Evolutionary conservation across 2,888 invertebrate species (phyloP), one percentile per base, ranked within the genome.

Genomic region (Seira sanloemensis): DNA sequence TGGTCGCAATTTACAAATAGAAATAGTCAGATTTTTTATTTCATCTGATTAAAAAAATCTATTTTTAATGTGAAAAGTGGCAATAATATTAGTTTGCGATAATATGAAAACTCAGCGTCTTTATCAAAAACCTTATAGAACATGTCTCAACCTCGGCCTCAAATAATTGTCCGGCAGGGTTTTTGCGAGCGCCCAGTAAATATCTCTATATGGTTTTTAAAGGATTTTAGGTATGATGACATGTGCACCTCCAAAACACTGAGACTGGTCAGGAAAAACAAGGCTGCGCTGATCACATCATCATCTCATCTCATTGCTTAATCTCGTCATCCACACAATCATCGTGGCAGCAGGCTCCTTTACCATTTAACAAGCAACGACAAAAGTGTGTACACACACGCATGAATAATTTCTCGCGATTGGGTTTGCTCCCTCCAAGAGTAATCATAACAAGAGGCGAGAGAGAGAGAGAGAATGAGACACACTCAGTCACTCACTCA

Each of bases 281-380:
- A 37, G 4, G 4, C 12, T 4, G 12, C n/a, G 58, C 7, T 58
- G 58, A 58, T 18, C 16, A 58, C n/a, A 81, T 69, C 69, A 74
- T 58, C 78, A 84, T 84, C 83, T 74, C 83, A 74, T 84, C 83
- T 83, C 78, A 58, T 58, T 58, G 68, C 78, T 62, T 84, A 84
- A 78, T 84, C 83, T 84, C 78, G 83, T 84, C 83, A 84, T 84
- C 78, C 54, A 78, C 68, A 74, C 37, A 78, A 77, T 83, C 71
- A 82, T 73, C n/a, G n/a, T n/a, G n/a, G n/a, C n/a, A n/a, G n/a
- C n/a, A n/a, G n/a, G 73, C 72, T 27, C 73, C 72, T 83, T 75
- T 58, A 78, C 74, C 74, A 24, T 77, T 78, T 84, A 84, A 84
- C 83, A 78, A 84, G 77, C 46, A 21, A 5, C 50, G n/a, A 58